Base-by-base conservation (phyloP, 2,113 vertebrate species). In the Rhipidura dahli region DNA sequence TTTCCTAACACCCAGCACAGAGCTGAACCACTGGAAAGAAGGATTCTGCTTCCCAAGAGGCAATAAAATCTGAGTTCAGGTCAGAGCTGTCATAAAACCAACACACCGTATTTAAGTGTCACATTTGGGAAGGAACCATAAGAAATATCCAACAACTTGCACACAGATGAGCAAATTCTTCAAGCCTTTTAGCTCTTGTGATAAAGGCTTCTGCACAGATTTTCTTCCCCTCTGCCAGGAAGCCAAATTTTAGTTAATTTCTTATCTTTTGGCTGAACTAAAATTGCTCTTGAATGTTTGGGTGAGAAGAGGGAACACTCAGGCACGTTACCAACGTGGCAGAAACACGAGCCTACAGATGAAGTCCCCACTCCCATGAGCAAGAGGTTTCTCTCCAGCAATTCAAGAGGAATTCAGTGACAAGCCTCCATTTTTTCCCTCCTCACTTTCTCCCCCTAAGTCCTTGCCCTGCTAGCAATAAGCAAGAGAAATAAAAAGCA, bases 281-380 rank as follows among this genome's bases (percentile, higher is more conserved):
- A 26, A 14, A 18, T 0, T 0, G 2, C 45, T 24, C 30, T 22
- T 28, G 21, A n/a, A 45, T 16, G 26, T 24, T 72, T 16, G 42
- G 47, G 22, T 24, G 47, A 49, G 47, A 49, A 49, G 47, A 49
- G 12, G 47, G 24, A 49, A 24, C 47, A 24, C 47, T 47, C 47
- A 24, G 7, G 9, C 14, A 11, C 1, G 21, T 40, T 18, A 42
- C 31, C 47, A 59, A 9, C 1, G 3, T 10, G 42, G 28, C 11
- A 45, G 10, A n/a, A 82, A 60, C 10, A 8, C 9, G 19, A 63
- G 23, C 47, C 47, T 24, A 49, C 47, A 49, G 22, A 24, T 49
- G 47, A 24, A 24, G 11, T 2, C 7, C 24, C 8, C 27, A 19
- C 26, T 47, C 40, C 9, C 8, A 28, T 28, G 3, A 37, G 2